phyloP scores from a whole-genome alignment of 2,113 vertebrate species.

The Ochotona princeps region DNA sequence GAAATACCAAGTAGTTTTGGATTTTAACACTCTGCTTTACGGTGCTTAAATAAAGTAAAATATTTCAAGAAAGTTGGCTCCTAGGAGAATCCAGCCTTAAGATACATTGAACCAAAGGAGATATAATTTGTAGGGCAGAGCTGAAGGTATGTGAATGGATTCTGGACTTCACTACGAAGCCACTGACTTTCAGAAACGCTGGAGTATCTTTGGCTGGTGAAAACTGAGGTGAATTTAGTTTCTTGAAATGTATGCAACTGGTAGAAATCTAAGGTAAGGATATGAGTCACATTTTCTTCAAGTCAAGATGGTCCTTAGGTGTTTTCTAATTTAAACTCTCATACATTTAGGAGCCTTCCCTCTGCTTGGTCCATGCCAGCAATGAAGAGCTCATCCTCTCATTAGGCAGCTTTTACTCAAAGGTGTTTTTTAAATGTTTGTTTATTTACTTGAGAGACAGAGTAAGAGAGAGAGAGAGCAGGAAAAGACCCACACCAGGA shows the following conservation, averaged over 20 bases:
- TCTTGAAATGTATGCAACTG: neutral
- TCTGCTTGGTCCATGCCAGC: neutral
- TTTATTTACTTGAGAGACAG: too few relatives aligned
- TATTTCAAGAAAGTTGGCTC: conserved; percentile 41
- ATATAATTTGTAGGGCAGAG: neutral
- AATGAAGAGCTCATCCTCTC: neutral
- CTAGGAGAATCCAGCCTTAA: neutral
- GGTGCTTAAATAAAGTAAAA: conserved; percentile 47
- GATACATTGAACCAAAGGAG: conserved; percentile 49
- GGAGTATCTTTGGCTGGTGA: neutral
- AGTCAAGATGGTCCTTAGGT: neutral
- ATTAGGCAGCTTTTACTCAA: neutral
- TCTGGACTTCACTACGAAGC: neutral
- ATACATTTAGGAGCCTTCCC: neutral
- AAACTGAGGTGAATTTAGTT: neutral
- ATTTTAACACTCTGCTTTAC: conserved; percentile 62
- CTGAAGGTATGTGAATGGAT: neutral
- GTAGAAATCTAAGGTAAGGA: neutral
- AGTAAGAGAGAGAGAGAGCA: too few relatives aligned
- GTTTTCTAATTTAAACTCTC: neutral
- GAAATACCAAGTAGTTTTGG: conserved; percentile 38
- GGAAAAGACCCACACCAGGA: too few relatives aligned
- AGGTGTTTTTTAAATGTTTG: too few relatives aligned
- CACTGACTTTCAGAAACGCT: neutral
- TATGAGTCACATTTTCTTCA: neutral